These are phyloP conservation scores for Zygaena filipendulae DNA, from an alignment of 2,888 invertebrate species.

Conservation along the genomic window DNA sequence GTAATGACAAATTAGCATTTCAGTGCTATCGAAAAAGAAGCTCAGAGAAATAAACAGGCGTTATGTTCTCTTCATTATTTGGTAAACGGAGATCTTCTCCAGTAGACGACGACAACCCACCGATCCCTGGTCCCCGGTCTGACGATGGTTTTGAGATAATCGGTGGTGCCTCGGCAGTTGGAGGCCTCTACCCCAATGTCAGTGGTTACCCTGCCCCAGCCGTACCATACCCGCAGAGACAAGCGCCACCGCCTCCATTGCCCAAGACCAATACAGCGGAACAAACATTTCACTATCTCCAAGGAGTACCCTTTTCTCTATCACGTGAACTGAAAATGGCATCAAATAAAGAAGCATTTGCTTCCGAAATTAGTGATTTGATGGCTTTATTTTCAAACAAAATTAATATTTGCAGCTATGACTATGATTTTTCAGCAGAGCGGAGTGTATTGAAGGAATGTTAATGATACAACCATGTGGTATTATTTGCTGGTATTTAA, in stretches of 20 bases:
- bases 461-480: no score
- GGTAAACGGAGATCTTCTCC: constrained; percentile 56
- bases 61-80: constrained; percentile 61
- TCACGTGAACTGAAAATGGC: constrained; percentile 53
- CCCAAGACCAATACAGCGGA: constrained; percentile 25
- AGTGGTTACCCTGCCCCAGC: constrained; percentile 24
- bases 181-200: constrained; percentile 42
- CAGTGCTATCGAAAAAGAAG: no score
- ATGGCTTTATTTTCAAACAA: constrained; percentile 59
- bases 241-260: constrained; percentile 38
- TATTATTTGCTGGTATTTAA: not conserved
- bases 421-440: constrained; percentile 66
- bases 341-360: constrained; percentile 52
- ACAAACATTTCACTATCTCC: constrained; percentile 54
- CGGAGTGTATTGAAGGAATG: constrained; percentile 65
- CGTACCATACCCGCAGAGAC: constrained; percentile 30
- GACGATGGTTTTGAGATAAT: constrained; percentile 54
- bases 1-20: no score
- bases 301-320: constrained; percentile 66
- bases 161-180: constrained; percentile 32
- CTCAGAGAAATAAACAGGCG: no score
- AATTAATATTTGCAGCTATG: constrained; percentile 42
- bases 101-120: constrained; percentile 50
- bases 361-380: constrained; percentile 59
- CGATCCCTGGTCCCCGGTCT: constrained; percentile 48